These are phyloP conservation scores for Anaspis maculata DNA, from an alignment of 2,888 invertebrate genomes.

Conservation along the genomic window DNA sequence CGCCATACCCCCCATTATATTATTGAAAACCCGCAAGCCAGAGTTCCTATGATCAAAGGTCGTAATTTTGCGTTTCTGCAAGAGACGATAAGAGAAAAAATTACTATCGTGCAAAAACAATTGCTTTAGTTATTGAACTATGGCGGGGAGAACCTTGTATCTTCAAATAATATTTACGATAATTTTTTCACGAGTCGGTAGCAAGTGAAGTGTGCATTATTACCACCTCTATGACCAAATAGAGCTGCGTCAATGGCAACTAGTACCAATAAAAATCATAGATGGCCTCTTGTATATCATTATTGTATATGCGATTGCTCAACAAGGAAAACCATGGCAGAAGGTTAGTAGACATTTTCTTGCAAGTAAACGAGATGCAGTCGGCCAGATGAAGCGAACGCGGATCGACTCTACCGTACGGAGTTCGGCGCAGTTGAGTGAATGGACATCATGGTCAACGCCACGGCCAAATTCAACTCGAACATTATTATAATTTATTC, in stretches of 20 bases:
- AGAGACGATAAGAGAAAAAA: too few relatives aligned
- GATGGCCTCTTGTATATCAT: slow-evolving; percentile 35
- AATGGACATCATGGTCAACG: slow-evolving; percentile 36
- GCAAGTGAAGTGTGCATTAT: slow-evolving; percentile 12
- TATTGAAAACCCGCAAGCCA: too few relatives aligned
- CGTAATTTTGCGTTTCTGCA: too few relatives aligned
- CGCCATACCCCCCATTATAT: too few relatives aligned
- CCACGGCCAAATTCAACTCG: slow-evolving; percentile 35
- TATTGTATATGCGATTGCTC: slow-evolving; percentile 32
- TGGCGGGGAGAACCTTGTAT: too few relatives aligned
- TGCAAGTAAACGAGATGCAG: slow-evolving; percentile 22
- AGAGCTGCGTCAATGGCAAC: slow-evolving; percentile 34
- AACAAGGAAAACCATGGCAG: slow-evolving; percentile 35
- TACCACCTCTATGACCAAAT: slow-evolving; percentile 24
- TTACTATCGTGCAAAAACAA: too few relatives aligned
- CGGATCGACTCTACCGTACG: too few relatives aligned
- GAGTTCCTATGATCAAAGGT: too few relatives aligned
- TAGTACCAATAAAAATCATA: slow-evolving; percentile 30
- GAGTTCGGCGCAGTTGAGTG: slow-evolving; percentile 20
- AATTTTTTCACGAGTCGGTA: too few relatives aligned
- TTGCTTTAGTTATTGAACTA: too few relatives aligned
- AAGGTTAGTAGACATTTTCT: slow-evolving; percentile 32
- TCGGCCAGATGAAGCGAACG: slow-evolving; percentile 15
- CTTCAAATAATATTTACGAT: too few relatives aligned
- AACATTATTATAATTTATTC: slow-evolving; percentile 14